Evolutionary conservation across 53 echinoderm and acorn worm genomes (phyloP).

Genomic region (Temnopleurus reevesii): DNA sequence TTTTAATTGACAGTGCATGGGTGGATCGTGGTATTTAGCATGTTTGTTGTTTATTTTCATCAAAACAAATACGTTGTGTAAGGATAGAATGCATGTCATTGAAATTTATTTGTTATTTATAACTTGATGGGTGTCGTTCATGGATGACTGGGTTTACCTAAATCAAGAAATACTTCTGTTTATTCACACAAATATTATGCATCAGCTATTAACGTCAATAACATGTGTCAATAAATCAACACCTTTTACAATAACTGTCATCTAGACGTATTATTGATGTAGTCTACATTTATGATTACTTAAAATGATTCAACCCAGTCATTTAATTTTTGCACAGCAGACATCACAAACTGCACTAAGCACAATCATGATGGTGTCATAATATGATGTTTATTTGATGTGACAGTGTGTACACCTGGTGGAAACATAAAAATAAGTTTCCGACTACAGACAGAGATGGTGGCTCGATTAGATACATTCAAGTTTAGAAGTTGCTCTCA

Average conservation of each 20-base stretch:
- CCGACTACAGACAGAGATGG: slow-evolving; percentile 5
- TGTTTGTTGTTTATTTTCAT: slow-evolving; percentile 1
- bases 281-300: not conserved
- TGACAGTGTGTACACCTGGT: slow-evolving; percentile 11
- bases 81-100: not conserved
- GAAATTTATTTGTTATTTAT: not conserved
- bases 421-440: not conserved
- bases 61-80: not conserved
- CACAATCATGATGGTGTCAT: not conserved
- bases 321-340: not conserved
- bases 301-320: not conserved
- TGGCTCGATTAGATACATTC: slow-evolving; percentile 13
- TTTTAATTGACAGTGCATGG: too few relatives aligned
- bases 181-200: not conserved
- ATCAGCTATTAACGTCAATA: not conserved
- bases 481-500: slow-evolving; percentile 18
- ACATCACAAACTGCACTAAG: not conserved
- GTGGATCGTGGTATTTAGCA: not conserved
- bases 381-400: not conserved
- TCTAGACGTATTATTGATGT: not conserved
- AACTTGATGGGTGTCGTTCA: not conserved
- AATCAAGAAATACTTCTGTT: not conserved
- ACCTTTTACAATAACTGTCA: not conserved
- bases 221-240: not conserved
- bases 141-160: not conserved